Evolutionary conservation across 1,140 invertebrate species (phyloP), one percentile per base, ranked within the genome.

Genomic region (Asbolus verrucosus): DNA sequence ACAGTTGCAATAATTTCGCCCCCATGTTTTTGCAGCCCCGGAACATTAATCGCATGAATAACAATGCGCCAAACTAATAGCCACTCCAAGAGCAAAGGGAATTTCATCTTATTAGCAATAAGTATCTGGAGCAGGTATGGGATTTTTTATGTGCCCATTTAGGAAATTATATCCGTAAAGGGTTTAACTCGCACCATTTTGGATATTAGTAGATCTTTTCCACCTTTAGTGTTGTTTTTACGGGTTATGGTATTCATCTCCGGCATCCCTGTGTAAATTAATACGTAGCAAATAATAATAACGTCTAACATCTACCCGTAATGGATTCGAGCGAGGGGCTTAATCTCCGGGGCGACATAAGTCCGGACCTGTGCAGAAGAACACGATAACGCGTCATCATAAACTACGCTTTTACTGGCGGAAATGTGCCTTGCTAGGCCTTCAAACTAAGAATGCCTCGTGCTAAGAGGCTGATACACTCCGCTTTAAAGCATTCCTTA

Each of bases 401-500:
- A 54, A 54, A 54, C 46, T 54, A 54, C 46, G 46, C 46, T 54
- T 54, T 54, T 54, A 54, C 46, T 54, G 46, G 46, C 46, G 46
- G 46, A 54, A 54, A 54, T 54, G 46, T 54, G 46, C 46, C 46
- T 54, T 54, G 46, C 46, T 54, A 54, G 46, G 46, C 46, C 46
- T 54, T 54, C 46, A 54, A 54, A 54, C 46, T 54, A 54, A 54
- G 46, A 54, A 54, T 54, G 46, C 46, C 21, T 54, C 46, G 46
- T 21, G 46, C 46, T 54, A 54, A 54, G 46, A 54, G 46, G 46
- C 46, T 54, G 46, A 54, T 54, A 54, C 46, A 54, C 46, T 54
- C 46, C 46, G 46, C 46, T 54, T 54, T 54, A 54, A 54, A 54
- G 46, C 46, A 54, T 54, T 54, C 46, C 46, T 54, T 54, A 54